These are phyloP conservation scores for Vireo griseus DNA, from an alignment of 2,797 vertebrate species.

Conservation along the genomic window DNA sequence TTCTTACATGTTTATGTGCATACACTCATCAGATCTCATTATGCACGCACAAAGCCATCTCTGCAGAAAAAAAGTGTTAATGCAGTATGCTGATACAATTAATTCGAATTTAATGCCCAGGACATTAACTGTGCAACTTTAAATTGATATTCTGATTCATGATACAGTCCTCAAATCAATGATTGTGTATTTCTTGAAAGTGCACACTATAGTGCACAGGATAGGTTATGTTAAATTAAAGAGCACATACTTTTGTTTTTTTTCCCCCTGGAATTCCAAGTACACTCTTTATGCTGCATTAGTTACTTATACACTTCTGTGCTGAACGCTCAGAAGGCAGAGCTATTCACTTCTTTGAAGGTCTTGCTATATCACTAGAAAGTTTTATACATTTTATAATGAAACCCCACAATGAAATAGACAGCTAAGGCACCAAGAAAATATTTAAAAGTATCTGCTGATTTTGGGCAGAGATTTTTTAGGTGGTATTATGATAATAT, in stretches of 20 bases:
- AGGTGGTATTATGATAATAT: not conserved
- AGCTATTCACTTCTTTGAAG: not conserved
- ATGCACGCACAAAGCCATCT: not conserved
- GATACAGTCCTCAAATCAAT: not conserved
- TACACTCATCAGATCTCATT: not conserved
- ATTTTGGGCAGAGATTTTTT: not conserved
- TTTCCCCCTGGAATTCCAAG: not conserved
- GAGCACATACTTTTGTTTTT: not conserved
- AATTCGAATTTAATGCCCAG: not conserved
- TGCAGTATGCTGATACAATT: not conserved
- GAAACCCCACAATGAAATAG: not conserved
- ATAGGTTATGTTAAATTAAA: not conserved
- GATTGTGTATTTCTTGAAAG: not conserved
- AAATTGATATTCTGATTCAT: not conserved
- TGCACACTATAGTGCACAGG: not conserved
- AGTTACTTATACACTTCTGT: not conserved
- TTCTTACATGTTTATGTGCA: accelerated
- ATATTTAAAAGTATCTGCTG: not conserved
- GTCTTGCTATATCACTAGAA: not conserved
- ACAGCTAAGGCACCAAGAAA: not conserved
- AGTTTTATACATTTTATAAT: not conserved
- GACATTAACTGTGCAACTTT: not conserved
- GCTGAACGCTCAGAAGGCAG: not conserved
- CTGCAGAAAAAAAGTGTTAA: not conserved
- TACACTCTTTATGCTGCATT: not conserved